These are phyloP conservation scores for Cuniculus paca DNA, from an alignment of 2,797 vertebrate species.

Conservation along the genomic window DNA sequence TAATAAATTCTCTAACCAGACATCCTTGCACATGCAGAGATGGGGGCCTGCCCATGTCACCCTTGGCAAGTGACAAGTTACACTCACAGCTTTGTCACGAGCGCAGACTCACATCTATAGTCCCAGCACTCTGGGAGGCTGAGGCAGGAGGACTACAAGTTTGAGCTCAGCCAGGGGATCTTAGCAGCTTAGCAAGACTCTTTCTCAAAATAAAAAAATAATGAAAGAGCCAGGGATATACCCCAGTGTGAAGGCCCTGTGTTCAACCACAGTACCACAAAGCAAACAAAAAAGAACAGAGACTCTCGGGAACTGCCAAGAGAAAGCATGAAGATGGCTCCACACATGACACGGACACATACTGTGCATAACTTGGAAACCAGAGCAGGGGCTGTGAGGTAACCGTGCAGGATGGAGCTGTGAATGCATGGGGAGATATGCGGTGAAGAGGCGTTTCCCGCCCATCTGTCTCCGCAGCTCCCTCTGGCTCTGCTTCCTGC, in stretches of 20 bases:
- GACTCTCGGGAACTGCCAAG: neutral
- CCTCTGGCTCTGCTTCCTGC: too few species aligned
- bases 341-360: neutral
- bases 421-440: accelerated
- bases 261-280: neutral
- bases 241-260: neutral
- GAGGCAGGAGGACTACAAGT: neutral
- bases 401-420: neutral
- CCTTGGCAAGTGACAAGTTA: neutral
- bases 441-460: neutral
- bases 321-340: neutral
- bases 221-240: neutral
- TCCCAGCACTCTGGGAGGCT: neutral
- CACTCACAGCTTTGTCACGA: neutral
- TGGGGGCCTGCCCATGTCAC: neutral
- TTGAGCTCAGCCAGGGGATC: neutral
- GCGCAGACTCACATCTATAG: neutral
- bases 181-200: neutral
- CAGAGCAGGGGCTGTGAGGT: neutral
- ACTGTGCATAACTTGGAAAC: accelerated
- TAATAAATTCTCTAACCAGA: neutral
- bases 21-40: neutral
- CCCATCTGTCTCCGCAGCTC: accelerated
- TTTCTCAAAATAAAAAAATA: neutral
- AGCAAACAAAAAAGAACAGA: neutral